Evolutionary conservation across 2,888 invertebrate species (phyloP), one percentile per base, ranked within the genome.

Genomic region (Brachypterus glaber): DNA sequence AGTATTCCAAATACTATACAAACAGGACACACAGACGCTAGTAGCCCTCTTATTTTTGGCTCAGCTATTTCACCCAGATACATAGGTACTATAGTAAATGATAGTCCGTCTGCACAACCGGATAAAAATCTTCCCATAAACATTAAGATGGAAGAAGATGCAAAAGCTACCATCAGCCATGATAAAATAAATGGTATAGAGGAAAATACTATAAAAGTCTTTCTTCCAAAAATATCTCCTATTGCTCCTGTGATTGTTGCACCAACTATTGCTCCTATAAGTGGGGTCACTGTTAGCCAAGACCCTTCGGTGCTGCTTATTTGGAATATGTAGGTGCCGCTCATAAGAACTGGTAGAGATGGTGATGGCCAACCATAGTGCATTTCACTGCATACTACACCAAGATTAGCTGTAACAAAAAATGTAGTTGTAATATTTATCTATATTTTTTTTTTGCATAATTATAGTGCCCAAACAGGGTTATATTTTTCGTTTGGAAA

Each of bases 281-380:
- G 72, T 61, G 76, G 75, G 54, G 79, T 71, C 26, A 78, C 77
- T 1, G 74, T 76, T 57, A 77, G 68, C 76, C 76, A 76, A 51
- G 77, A 74, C 48, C 72, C 71, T 51, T 75, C 66, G 39, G 68
- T 67, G 17, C 57, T 41, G 17, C 68, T 61, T 31, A 74, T 69
- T 35, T 65, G 67, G 51, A 77, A 71, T 16, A 62, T 58, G 47
- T 74, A 72, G 15, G 68, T 62, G 15, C 61, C 48, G 33, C 68
- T 66, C 40, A 64, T 59, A 9, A 77, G 68, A 48, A 67, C 60
- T 9, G 70, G 67, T 17, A 76, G 53, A 11, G 75, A 73, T 14
- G 76, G 74, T 30, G 76, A 75, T 4, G 76, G 71, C 76, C 76
- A 76, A 25, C 75, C 76, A 57, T 60, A 60, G 37, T 63, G 61